Evolutionary conservation across 1,140 invertebrate species (phyloP).

Genomic region (Pachyrhynchus sulphureomaculatus): DNA sequence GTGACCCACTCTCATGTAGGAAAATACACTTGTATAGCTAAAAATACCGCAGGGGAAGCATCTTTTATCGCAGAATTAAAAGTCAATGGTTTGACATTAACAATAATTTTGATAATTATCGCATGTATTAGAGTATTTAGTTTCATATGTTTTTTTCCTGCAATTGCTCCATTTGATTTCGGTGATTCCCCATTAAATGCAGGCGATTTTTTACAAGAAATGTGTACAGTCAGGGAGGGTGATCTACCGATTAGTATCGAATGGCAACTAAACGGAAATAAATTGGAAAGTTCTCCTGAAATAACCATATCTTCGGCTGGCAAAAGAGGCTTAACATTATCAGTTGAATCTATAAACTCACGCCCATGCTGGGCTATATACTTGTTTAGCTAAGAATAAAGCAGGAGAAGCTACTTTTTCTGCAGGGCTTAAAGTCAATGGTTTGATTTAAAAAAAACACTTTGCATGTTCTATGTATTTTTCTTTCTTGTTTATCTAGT

Average conservation of each 20-base stretch:
- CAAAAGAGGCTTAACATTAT: slow-evolving; percentile 68
- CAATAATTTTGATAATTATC: no score
- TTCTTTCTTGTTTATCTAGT: neutral
- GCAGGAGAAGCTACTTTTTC: slow-evolving; percentile 71
- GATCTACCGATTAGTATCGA: slow-evolving; percentile 63
- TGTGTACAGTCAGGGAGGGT: slow-evolving; percentile 64
- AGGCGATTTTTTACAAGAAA: slow-evolving; percentile 70
- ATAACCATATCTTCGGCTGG: slow-evolving; percentile 57
- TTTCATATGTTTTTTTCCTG: no score
- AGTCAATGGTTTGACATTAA: slow-evolving; percentile 39
- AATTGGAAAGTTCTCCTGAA: slow-evolving; percentile 45
- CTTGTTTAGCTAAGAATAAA: slow-evolving; percentile 73
- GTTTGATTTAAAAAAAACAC: slow-evolving; percentile 45
- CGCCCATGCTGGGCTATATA: slow-evolving; percentile 75
- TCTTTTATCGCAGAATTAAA: slow-evolving; percentile 31
- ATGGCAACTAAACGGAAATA: slow-evolving; percentile 59
- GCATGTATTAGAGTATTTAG: no score
- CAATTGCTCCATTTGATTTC: slow-evolving; percentile 63
- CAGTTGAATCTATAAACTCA: slow-evolving; percentile 73
- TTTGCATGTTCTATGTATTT: slow-evolving; percentile 18
- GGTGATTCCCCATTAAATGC: slow-evolving; percentile 53
- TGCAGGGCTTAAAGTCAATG: slow-evolving; percentile 66
- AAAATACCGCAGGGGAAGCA: slow-evolving; percentile 66
- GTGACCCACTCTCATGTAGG: slow-evolving; percentile 67
- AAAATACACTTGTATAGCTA: slow-evolving; percentile 65